Conservation (phyloP, 35 echinoderm and acorn worm genomes). For the Acanthaster planci region DNA sequence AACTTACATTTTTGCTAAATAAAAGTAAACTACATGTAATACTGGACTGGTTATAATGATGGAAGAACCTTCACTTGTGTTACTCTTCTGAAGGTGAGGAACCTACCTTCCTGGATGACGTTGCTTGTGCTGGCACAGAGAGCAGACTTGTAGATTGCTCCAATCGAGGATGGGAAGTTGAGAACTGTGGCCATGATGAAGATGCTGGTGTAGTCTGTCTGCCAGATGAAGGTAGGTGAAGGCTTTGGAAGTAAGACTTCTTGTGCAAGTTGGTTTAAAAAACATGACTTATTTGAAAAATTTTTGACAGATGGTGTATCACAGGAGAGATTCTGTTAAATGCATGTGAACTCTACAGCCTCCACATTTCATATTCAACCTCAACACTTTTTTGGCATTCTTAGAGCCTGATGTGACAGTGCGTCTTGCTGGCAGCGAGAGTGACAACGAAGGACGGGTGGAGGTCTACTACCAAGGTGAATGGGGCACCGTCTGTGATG, state of each 20-base stretch:
- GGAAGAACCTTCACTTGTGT: too few species aligned
- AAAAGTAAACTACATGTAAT: too few species aligned
- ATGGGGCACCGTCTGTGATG: slow-evolving; percentile 67
- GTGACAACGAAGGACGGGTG: slow-evolving; percentile 40
- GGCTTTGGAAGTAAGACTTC: too few species aligned
- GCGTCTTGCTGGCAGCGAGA: slow-evolving; percentile 26
- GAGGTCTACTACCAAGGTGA: slow-evolving; percentile 40
- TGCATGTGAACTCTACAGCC: too few species aligned
- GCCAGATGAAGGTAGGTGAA: neutral
- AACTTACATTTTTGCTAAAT: too few species aligned
- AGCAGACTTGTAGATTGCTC: slow-evolving; percentile 8
- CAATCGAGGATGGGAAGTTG: neutral
- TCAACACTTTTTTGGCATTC: neutral
- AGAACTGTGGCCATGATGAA: slow-evolving; percentile 40
- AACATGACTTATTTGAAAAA: too few species aligned
- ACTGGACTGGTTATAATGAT: too few species aligned
- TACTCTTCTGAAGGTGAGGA: too few species aligned
- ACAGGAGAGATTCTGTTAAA: too few species aligned
- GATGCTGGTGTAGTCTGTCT: slow-evolving; percentile 47
- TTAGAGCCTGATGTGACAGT: slow-evolving; percentile 14
- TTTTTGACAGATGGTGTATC: too few species aligned
- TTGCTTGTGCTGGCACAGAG: slow-evolving; percentile 43
- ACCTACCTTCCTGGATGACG: slow-evolving; percentile 17
- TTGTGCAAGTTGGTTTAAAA: too few species aligned
- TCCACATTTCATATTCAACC: too few species aligned